Percentiles rank a stretch among this genome's conserved stretches.
These are phyloP conservation scores for Hemichromis elongatus DNA, from an alignment of 2,113 vertebrate genomes.

Conservation along the genomic window DNA sequence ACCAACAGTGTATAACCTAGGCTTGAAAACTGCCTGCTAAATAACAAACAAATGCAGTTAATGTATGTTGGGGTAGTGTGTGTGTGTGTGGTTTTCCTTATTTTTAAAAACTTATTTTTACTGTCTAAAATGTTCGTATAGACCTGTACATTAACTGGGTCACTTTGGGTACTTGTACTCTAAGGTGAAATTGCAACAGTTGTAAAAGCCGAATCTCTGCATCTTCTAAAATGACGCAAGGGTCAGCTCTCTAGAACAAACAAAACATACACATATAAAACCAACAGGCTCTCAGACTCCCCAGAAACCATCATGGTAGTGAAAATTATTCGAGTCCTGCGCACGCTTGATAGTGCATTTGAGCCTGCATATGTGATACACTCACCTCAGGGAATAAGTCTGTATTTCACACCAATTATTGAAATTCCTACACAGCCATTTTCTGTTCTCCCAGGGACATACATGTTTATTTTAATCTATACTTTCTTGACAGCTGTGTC, in stretches of 20 bases:
- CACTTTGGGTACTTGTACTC: background rate
- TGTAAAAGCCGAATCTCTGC: background rate
- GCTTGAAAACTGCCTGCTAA: background rate
- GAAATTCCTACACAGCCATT: background rate
- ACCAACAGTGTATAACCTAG: background rate
- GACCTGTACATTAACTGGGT: background rate
- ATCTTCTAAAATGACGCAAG: background rate
- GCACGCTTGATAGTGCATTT: background rate
- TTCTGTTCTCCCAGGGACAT: background rate
- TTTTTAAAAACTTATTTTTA: background rate
- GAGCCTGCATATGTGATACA: background rate
- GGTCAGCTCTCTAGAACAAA: background rate
- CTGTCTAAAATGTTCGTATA: background rate
- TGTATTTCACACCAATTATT: conserved; percentile 59
- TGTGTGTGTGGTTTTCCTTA: background rate
- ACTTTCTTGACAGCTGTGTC: background rate
- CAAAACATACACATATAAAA: background rate
- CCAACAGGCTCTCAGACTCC: background rate
- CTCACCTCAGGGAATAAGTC: background rate
- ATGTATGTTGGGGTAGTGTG: background rate
- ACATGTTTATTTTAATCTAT: background rate
- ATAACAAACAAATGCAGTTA: background rate
- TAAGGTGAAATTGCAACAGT: background rate
- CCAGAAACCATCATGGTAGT: background rate
- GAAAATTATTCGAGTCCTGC: background rate